Evolutionary conservation across 1,140 invertebrate genomes (phyloP).

Genomic region (Planococcus citri): DNA sequence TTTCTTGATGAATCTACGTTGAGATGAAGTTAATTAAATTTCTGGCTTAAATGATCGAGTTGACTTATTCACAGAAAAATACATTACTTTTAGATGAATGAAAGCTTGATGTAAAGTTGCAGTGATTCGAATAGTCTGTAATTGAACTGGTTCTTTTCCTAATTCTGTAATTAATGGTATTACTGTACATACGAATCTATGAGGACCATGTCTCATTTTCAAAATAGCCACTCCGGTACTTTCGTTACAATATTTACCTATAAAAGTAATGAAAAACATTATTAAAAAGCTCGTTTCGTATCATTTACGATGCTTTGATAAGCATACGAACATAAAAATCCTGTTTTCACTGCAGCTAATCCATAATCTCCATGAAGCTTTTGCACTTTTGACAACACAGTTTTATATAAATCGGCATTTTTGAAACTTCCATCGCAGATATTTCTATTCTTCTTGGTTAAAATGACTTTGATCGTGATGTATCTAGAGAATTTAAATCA

Average conservation of each 20-base stretch:
- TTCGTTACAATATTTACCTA: slow-evolving; percentile 63
- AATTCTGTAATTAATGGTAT: slow-evolving; percentile 43
- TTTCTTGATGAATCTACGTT: slow-evolving; percentile 1
- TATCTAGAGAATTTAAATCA: background rate
- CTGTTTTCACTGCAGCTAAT: slow-evolving; percentile 47
- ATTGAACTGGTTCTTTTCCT: background rate
- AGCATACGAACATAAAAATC: slow-evolving; percentile 41
- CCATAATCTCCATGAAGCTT: slow-evolving; percentile 60
- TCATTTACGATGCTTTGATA: background rate
- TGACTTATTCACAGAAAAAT: no score
- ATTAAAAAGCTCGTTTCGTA: slow-evolving; percentile 23
- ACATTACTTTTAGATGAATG: background rate
- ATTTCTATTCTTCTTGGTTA: background rate
- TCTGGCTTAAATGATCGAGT: no score
- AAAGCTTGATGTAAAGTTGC: background rate
- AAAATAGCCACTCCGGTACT: slow-evolving; percentile 57
- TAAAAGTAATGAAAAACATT: slow-evolving; percentile 22
- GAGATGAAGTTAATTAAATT: background rate
- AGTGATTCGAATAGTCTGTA: background rate
- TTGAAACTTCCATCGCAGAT: background rate
- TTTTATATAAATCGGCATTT: background rate
- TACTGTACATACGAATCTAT: slow-evolving; percentile 50
- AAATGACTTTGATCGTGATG: background rate
- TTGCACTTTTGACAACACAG: slow-evolving; percentile 31
- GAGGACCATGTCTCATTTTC: slow-evolving; percentile 54